Conservation (phyloP, 2,888 invertebrate genomes). For the Gastracanthus pulcherrimus region DNA sequence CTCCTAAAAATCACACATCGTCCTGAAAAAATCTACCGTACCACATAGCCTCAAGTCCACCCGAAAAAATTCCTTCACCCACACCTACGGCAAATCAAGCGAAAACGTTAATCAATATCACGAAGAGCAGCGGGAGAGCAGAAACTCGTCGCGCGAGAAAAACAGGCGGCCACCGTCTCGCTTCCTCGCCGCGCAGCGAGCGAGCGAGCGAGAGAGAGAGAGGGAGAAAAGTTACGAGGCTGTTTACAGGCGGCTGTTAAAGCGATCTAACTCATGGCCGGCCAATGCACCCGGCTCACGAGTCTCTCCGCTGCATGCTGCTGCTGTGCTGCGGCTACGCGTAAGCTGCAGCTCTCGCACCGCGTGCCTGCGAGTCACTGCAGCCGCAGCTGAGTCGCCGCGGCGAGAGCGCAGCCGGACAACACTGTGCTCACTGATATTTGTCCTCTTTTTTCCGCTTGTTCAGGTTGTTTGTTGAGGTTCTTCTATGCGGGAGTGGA, state of each 20-base stretch:
- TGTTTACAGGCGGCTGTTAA: constrained; percentile 72
- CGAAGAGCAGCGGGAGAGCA: neutral
- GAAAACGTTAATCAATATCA: neutral
- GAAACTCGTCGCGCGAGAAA: neutral
- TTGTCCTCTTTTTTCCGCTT: neutral
- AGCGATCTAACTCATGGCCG: constrained; percentile 75
- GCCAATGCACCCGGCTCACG: constrained; percentile 70
- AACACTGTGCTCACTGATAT: neutral
- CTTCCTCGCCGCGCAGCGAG: neutral
- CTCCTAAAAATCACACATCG: too few species aligned
- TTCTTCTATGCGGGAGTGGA: neutral
- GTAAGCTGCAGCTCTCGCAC: neutral
- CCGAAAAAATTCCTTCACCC: too few species aligned
- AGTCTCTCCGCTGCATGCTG: neutral
- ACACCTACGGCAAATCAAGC: neutral
- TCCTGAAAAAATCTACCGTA: too few species aligned
- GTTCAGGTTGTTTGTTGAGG: neutral
- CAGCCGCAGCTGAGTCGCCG: neutral
- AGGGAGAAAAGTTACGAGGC: constrained; percentile 71
- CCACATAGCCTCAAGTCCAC: too few species aligned
- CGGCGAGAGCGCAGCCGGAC: neutral
- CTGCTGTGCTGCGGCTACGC: constrained; percentile 1
- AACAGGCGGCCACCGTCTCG: neutral
- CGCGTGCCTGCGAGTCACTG: neutral
- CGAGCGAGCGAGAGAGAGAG: constrained; percentile 48